Base-by-base conservation (phyloP, 2,113 vertebrate species). In the Lasiurus cinereus region DNA sequence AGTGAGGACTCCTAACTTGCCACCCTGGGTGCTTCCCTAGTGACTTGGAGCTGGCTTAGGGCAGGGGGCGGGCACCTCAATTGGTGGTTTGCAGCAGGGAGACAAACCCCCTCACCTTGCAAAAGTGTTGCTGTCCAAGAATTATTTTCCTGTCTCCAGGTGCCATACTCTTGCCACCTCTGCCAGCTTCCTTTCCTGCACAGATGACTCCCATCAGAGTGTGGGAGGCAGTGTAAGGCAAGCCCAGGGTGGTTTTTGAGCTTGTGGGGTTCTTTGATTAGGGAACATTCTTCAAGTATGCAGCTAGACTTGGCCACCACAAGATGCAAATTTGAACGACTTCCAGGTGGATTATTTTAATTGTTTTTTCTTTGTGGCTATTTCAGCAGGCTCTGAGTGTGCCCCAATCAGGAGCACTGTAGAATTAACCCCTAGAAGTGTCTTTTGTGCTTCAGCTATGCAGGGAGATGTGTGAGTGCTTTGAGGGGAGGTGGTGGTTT, bases 131-230 rank as follows among this genome's bases (percentile, higher is more conserved):
- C 91, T 39, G 27, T n/a, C 87, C n/a, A 69, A 74, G 76, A 95
- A 89, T 80, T 22, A 43, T 8, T 67, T 91, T 83, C 84, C 80
- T 96, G 74, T 59, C 83, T 88, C 43, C 12, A 56, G 62, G 39
- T 14, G 3, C 70, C 76, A 31, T 10, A 15, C 22, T 62, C 21
- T 36, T 33, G 52, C 78, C 69, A 50, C 48, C 56, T 83, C 59
- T 59, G 36, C 88, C 88, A 87, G 64, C 27, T 83, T 77, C 33
- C 76, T 39, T 73, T 54, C 66, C 85, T 76, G 69, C 36, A 33
- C 74, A 64, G 31, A 78, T 69, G 80, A 69, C 52, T 31, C 82
- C 79, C 15, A 11, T 1, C 50, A 48, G 59, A 39, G 21, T 31
- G 8, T 11, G 24, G 56, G 54, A 66, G 46, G 62, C 73, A 69